Base-by-base conservation (phyloP, 2,888 invertebrate genomes). In the Cenopis cana region DNA sequence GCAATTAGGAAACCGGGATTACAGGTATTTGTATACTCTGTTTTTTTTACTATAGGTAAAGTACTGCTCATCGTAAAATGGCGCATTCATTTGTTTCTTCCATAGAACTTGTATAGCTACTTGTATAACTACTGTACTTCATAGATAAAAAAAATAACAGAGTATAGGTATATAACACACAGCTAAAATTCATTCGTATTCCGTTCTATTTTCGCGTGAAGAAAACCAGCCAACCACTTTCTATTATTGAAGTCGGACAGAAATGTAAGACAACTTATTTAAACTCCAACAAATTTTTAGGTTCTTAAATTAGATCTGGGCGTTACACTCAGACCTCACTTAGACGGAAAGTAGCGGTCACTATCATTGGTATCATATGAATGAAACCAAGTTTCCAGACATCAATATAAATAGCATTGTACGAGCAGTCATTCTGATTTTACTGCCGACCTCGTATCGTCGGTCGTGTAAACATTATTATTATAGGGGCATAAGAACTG, bases 401-500 rank as follows among this genome's bases (percentile, higher is more conserved):
- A 49, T 61, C 54, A 36, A 55, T 69, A 69, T 49, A 54, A 49
- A 56, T 55, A 69, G 33, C 20, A 61, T 8, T 17, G 24, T 33
- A 41, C 57, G 20, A 50, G 59, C 70, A 68, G 59, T 38, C 65
- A 66, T 66, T 66, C 65, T 36, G 65, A 60, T 70, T 70, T 70
- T 60, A 70, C 18, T 59, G 54, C 46, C 70, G 65, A 59, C 65
- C 60, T 61, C 59, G 69, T 12, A 59, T 52, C 38, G 38, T 9
- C 65, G 56, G 64, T 57, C 57, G 46, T 57, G 59, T 70, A 66
- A 70, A 70, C 70, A 70, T 70, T 70, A 70, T 66, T 70, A 60
- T 38, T 54, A 60, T 70, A 46, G 54, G 59, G 18, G 52, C 68
- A 54, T 65, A 59, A 70, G 59, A 66, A 60, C 54, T 55, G 62